Evolutionary conservation across 2,797 vertebrate genomes (phyloP).

Genomic region (Paratrypauchen microcephalus): DNA sequence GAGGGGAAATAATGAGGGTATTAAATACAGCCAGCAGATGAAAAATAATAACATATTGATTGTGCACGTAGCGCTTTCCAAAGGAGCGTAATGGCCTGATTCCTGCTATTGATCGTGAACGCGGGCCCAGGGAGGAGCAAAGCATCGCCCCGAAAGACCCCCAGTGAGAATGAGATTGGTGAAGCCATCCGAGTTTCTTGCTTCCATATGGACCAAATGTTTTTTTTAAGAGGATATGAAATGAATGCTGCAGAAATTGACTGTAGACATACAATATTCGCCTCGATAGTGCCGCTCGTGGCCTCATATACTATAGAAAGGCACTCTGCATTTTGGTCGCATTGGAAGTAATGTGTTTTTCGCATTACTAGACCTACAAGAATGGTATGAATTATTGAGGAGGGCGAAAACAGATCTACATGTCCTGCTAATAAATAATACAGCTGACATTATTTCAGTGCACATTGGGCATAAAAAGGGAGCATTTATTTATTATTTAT

Average conservation of each 20-base stretch:
- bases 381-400: conserved; percentile 16
- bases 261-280: conserved; percentile 44
- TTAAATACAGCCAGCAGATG: conserved; percentile 84
- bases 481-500: conserved; percentile 26
- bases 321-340: conserved; percentile 12
- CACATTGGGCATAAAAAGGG: conserved; percentile 8
- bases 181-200: conserved; percentile 65
- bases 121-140: conserved; percentile 59
- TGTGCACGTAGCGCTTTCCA: conserved; percentile 73
- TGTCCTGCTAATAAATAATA: conserved; percentile 15
- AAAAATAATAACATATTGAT: conserved; percentile 87
- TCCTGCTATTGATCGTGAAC: conserved; percentile 77
- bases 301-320: conserved; percentile 18
- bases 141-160: conserved; percentile 67
- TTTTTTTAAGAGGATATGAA: conserved; percentile 54
- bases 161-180: conserved; percentile 75
- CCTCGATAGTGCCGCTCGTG: conserved; percentile 36
- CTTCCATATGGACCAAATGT: conserved; percentile 50
- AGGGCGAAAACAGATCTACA: conserved; percentile 16
- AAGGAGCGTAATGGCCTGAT: conserved; percentile 80
- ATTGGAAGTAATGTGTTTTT: conserved; percentile 14
- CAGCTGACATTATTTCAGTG: conserved; percentile 1
- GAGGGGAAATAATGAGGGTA: conserved; percentile 80
- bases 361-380: conserved; percentile 10
- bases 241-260: conserved; percentile 55